Base-by-base conservation (phyloP, 2,888 invertebrate genomes). In the Oscheius myriophilus region DNA sequence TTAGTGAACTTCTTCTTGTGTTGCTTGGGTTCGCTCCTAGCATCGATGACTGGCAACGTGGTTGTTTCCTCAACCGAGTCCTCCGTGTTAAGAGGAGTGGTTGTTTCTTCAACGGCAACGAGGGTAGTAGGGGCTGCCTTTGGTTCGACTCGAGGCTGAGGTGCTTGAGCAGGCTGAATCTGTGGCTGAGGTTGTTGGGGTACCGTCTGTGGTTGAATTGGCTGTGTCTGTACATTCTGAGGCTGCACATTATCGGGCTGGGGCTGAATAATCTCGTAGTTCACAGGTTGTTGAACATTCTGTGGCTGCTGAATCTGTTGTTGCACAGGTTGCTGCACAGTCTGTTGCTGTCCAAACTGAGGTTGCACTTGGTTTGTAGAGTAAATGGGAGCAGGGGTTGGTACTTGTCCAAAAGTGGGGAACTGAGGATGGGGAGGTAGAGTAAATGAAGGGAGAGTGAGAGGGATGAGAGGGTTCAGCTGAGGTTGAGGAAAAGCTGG, bases 351-450 rank as follows among this genome's bases (percentile, higher is more conserved):
- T 39, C 33, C 33, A 26, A 26, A 16, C 11, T n/a, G 33, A 14
- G n/a, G 9, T 9, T 33, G 33, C 9, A 33, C 33, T 33, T 33
- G 33, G 33, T 33, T 33, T 3, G 33, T 33, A 33, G 33, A n/a
- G 18, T 54, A 54, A 39, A 43, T 18, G 21, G 57, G 57, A 25
- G 54, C 25, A n/a, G 33, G n/a, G 12, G 21, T 54, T 16, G 43
- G 14, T 42, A 57, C 25, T 18, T 43, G 42, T 7, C 42, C 42
- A 43, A 57, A 57, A 12, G 57, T 21, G 21, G 57, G 21, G 25
- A 57, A 57, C 12, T 41, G 41, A 6, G 33, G 33, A 7, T 54
- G 54, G 26, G 54, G 25, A 14, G 54, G 54, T n/a, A 54, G n/a
- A 2, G n/a, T n/a, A 42, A 57, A 42, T 14, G 42, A 21, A 12